Evolutionary conservation across 2,888 invertebrate species (phyloP), one percentile per base, ranked within the genome.

Genomic region (Drosophila tripunctata): DNA sequence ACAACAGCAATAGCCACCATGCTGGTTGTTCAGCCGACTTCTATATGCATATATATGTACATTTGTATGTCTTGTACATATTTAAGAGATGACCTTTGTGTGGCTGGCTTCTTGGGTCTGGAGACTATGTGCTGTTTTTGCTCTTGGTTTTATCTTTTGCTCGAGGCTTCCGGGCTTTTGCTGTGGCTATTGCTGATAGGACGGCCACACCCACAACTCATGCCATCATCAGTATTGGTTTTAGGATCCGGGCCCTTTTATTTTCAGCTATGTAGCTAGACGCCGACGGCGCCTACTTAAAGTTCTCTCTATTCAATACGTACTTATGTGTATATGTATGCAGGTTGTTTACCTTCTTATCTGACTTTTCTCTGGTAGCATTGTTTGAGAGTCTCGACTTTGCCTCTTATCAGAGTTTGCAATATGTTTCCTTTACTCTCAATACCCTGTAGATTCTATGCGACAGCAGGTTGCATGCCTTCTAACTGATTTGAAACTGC

Each of bases 271-370:
- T 15, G 38, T 38, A 27, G 19, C 41, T 14, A 40, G 50, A 15
- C 17, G 52, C 19, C 27, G 27, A 45, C 50, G 75, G 83, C 73
- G 83, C 70, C 70, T 68, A 62, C 79, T 61, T 69, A 67, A 82
- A 80, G 73, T 75, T 75, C 43, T 43, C 58, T 12, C 31, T 27
- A 27, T 27, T 27, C 10, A 27, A 27, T 36, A n/a, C n/a, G n/a
- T n/a, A n/a, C n/a, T n/a, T n/a, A n/a, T n/a, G n/a, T n/a, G n/a
- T n/a, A n/a, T n/a, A n/a, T n/a, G n/a, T n/a, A 69, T 74, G 66
- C 84, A 80, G 72, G 78, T 83, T 82, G 65, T 72, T 80, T 82
- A 86, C 84, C 77, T 75, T 70, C 81, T 82, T 86, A 82, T 82
- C 87, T 82, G 74, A 63, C 58, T 68, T 60, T 55, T 62, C 55